A percentile compares a stretch with the other conserved stretches of the same genome.
phyloP scores from a whole-genome alignment of 2,888 invertebrate species.

The Lissocephala sabroskyi region DNA sequence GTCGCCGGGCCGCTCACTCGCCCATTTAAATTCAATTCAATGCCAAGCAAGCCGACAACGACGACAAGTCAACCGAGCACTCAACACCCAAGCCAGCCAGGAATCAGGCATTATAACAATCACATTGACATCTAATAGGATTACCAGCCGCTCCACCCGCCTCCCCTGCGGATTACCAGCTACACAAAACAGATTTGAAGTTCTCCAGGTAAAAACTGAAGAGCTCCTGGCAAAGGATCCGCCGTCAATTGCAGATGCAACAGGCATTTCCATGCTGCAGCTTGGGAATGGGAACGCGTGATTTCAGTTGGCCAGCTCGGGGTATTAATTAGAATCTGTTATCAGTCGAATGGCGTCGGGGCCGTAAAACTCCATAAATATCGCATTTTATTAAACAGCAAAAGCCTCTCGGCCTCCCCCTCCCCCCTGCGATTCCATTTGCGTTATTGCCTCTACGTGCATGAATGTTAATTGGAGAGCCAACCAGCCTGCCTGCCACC shows the following conservation, averaged over 20 bases:
- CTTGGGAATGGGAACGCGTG: too few species aligned
- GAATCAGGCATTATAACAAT: constrained; percentile 15
- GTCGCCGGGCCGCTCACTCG: constrained; percentile 59
- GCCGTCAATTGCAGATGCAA: too few species aligned
- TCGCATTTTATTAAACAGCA: constrained; percentile 55
- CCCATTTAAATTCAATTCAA: constrained; percentile 57
- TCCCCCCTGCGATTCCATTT: constrained; percentile 62
- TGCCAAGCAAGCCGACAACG: constrained; percentile 16
- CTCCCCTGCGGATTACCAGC: not conserved
- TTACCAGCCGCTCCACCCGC: constrained; percentile 29
- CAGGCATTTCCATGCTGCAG: too few species aligned
- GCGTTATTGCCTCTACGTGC: constrained; percentile 62
- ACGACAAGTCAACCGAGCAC: constrained; percentile 6
- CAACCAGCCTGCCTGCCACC: constrained; percentile 9
- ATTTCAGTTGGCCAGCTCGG: constrained; percentile 21
- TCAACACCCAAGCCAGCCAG: too few species aligned
- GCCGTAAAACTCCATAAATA: constrained; percentile 57
- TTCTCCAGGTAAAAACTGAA: too few species aligned
- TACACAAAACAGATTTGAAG: not conserved
- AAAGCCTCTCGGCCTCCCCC: too few species aligned
- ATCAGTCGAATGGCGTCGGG: constrained; percentile 1
- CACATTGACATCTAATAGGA: constrained; percentile 49
- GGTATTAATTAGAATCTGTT: constrained; percentile 47
- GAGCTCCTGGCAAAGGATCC: too few species aligned
- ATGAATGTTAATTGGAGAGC: constrained; percentile 64